phyloP scores from a whole-genome alignment of 2,888 invertebrate species.

The Amphipoea lucens region DNA sequence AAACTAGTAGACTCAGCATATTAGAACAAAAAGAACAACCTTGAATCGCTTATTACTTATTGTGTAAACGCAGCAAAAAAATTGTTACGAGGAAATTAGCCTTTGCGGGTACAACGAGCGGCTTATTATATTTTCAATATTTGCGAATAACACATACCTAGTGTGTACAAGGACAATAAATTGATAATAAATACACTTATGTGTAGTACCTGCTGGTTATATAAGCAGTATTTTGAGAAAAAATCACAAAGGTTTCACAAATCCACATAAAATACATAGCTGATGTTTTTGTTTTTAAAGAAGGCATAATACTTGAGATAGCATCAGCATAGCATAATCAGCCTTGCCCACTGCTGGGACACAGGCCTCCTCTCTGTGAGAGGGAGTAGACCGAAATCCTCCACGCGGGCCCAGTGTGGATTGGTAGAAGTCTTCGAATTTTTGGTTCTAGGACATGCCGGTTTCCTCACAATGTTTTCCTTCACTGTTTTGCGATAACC shows the following conservation, averaged over 20 bases:
- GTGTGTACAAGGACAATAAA: not conserved
- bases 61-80: constrained; percentile 15
- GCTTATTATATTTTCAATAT: not conserved
- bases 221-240: not conserved
- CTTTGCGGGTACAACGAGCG: not conserved
- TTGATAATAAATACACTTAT: not conserved
- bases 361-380: not conserved
- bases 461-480: not conserved
- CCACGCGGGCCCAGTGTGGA: not conserved
- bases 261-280: not conserved
- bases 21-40: not conserved
- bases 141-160: not conserved
- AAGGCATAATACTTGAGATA: not conserved
- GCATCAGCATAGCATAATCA: not conserved
- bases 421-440: not conserved
- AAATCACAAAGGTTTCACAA: not conserved
- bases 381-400: not conserved
- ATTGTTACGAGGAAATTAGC: not conserved
- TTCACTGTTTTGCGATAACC: not conserved
- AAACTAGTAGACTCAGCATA: not conserved
- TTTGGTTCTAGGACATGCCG: not conserved
- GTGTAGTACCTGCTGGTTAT: not conserved
- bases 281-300: not conserved
- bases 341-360: not conserved
- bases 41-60: not conserved